phyloP scores from a whole-genome alignment of 2,797 vertebrate species.

The Bradypodion ventrale region DNA sequence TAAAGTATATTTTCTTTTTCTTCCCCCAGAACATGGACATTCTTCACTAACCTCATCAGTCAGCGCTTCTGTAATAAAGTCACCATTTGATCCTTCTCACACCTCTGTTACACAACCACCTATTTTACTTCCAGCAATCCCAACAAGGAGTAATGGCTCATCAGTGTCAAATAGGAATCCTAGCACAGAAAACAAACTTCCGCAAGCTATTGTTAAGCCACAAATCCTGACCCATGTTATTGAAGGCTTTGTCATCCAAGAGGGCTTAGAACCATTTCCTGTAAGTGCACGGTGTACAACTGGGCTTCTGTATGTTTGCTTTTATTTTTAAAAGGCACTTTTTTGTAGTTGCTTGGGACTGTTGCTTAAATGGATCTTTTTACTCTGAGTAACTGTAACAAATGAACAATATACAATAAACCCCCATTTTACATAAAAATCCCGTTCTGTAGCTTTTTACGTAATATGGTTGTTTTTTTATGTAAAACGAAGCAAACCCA shows the following conservation, averaged over 20 bases:
- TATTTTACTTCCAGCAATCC: conserved; percentile 79
- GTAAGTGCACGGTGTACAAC: conserved; percentile 76
- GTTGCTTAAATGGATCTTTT: conserved; percentile 11
- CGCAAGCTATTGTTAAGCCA: conserved; percentile 85
- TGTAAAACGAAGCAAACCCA: no score
- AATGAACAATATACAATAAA: no score
- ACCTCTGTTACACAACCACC: conserved; percentile 77
- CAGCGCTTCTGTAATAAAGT: conserved; percentile 83
- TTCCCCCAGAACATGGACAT: conserved; percentile 74
- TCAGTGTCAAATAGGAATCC: conserved; percentile 78
- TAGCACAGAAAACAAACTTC: conserved; percentile 79
- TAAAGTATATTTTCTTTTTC: conserved; percentile 42
- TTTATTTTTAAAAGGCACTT: conserved; percentile 25
- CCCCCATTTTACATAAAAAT: no score
- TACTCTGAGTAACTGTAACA: neutral
- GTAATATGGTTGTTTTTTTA: no score
- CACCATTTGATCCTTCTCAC: conserved; percentile 77
- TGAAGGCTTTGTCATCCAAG: conserved; percentile 97
- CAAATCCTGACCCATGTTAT: conserved; percentile 96
- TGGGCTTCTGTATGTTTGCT: conserved; percentile 2
- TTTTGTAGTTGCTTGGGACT: conserved; percentile 18
- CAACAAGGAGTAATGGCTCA: conserved; percentile 80
- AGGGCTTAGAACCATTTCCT: conserved; percentile 94
- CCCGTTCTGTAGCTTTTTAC: no score
- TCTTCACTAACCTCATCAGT: conserved; percentile 78